Base-by-base conservation (phyloP, 2,888 invertebrate genomes). In the Scaptomyza reducta region DNA sequence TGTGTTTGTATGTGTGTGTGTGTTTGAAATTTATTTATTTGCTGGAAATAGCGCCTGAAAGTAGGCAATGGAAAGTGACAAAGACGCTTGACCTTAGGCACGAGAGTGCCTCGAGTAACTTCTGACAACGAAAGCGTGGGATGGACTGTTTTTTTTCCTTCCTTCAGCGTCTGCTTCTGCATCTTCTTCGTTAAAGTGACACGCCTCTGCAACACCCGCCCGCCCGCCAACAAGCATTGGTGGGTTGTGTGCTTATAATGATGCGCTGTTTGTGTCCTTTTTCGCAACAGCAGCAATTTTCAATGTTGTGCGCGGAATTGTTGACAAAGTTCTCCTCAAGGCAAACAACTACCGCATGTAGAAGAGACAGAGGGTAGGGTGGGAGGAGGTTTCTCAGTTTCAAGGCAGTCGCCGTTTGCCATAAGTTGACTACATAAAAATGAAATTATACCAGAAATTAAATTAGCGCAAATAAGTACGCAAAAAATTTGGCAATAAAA, bases 241-340 rank as follows among this genome's bases (percentile, higher is more conserved):
- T 3, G 11, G 18, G 4, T 55, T 40, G n/a, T 70, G 64, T 66
- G 70, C 46, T 83, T 80, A 86, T 82, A 86, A 87, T 84, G 82
- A 87, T 75, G 87, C 59, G 59, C 54, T 56, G 73, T 46, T 64
- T 76, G 47, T 70, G 65, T 63, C 61, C 62, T 70, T 69, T 76
- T 82, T 83, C 65, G 82, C 82, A 79, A 75, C 71, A 77, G 70
- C 77, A 79, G 79, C 85, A 70, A 67, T 85, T 78, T 80, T 77
- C 86, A 87, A 77, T 84, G 83, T 65, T 85, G 85, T 78, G 74
- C 76, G 82, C 85, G 87, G 76, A 87, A 81, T 73, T 85, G 84
- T 84, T 84, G 84, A 87, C 86, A 84, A 87, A 84, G 87, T 84
- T 87, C 56, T 79, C 87, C 85, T 85, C 87, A 81, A 84, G 79